These are phyloP conservation scores for Palloptera scutellata DNA, from an alignment of 2,888 invertebrate species.

Conservation along the genomic window DNA sequence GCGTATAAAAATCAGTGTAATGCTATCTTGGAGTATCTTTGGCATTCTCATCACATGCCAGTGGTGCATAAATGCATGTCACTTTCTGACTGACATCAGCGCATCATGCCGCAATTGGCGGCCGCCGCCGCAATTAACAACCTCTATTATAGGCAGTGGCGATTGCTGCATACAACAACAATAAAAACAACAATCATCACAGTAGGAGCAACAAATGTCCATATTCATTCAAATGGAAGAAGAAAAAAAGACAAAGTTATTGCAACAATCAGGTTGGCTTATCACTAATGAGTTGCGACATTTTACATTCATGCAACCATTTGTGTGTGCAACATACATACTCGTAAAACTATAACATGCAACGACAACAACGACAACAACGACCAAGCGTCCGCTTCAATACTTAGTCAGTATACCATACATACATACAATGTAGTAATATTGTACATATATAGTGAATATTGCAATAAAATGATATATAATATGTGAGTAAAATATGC, in stretches of 20 bases:
- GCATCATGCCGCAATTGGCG: conserved; percentile 24
- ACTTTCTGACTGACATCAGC: conserved; percentile 25
- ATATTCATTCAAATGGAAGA: conserved; percentile 10
- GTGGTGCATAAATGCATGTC: conserved; percentile 15
- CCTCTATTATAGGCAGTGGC: not conserved
- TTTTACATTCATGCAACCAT: conserved; percentile 28
- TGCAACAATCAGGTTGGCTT: conserved; percentile 1
- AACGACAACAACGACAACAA: not conserved
- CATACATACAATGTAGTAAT: conserved; percentile 4
- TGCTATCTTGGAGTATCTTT: conserved; percentile 1
- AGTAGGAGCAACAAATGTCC: not conserved
- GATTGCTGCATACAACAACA: not conserved
- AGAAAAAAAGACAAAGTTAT: conserved; percentile 19
- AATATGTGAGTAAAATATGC: no score
- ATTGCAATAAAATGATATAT: not conserved
- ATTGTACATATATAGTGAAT: not conserved
- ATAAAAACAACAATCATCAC: conserved; percentile 7
- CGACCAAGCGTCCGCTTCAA: not conserved
- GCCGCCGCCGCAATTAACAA: conserved; percentile 15
- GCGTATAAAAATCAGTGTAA: not conserved
- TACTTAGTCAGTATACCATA: not conserved
- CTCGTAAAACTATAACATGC: not conserved
- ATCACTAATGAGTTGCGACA: conserved; percentile 33
- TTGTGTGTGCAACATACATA: not conserved
- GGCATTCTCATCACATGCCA: conserved; percentile 31